Percentiles rank a stretch among this genome's conserved stretches.
Conservation (phyloP, 92 coral and sea anemone species). For the Parazoanthus atlanticus region DNA sequence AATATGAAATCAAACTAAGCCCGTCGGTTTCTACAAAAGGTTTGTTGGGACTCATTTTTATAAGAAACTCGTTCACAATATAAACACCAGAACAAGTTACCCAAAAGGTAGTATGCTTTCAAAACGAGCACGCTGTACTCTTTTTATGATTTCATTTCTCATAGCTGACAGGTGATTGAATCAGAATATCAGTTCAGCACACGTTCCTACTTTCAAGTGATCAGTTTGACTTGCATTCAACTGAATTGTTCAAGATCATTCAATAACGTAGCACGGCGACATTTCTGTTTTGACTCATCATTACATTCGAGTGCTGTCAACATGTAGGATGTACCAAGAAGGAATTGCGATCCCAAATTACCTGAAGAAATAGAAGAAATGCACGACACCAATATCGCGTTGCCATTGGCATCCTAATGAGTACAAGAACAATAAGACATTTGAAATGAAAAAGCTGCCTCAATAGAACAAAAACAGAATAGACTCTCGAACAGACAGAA, state of each 20-base stretch:
- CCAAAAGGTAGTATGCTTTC: background rate
- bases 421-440: background rate
- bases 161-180: background rate
- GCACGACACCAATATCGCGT: slow-evolving; percentile 5
- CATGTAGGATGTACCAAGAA: background rate
- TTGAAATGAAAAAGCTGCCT: background rate
- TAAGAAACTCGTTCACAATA: background rate
- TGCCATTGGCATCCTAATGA: background rate
- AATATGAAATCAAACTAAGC: background rate
- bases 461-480: slow-evolving; percentile 9
- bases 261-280: background rate
- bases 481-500: slow-evolving; percentile 15
- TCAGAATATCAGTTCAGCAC: background rate
- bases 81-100: background rate
- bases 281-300: background rate
- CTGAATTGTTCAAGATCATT: background rate
- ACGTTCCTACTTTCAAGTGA: background rate
- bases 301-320: background rate
- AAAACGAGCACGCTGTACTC: background rate
- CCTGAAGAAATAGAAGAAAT: background rate
- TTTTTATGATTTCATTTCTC: background rate
- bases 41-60: background rate
- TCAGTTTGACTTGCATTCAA: slow-evolving; percentile 3
- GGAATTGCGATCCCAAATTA: background rate
- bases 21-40: background rate